These are phyloP conservation scores for Yoshiicerus persimilis DNA, from an alignment of 1,140 invertebrate species.

Conservation along the genomic window DNA sequence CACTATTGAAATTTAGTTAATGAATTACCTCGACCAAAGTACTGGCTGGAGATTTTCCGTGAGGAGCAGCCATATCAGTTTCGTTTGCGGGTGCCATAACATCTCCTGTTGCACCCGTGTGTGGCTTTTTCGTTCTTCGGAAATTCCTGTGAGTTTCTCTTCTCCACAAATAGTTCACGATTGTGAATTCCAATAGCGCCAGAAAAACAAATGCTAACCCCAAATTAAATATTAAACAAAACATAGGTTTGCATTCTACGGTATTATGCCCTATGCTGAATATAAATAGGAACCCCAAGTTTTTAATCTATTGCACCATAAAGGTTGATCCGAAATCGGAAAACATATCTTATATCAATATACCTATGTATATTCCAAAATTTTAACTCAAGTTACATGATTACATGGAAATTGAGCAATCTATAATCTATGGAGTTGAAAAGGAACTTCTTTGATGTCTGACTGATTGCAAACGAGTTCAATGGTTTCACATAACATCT, in stretches of 20 bases:
- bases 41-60: neutral
- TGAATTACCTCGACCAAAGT: slow-evolving; percentile 7
- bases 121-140: neutral
- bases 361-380: no score
- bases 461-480: neutral
- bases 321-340: no score
- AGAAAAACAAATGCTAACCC: slow-evolving; percentile 58
- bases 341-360: no score
- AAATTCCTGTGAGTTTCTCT: slow-evolving; percentile 44
- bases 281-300: no score
- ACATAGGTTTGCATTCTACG: no score
- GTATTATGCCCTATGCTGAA: no score
- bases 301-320: no score
- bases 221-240: neutral
- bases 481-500: neutral
- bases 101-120: neutral
- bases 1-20: neutral
- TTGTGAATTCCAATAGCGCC: slow-evolving; percentile 59
- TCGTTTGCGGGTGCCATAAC: neutral
- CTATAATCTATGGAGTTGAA: neutral
- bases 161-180: slow-evolving; percentile 60
- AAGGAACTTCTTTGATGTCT: neutral
- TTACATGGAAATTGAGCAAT: neutral
- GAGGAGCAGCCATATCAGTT: neutral
- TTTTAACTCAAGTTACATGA: neutral